phyloP scores from a whole-genome alignment of 2,113 vertebrate species.

The Marmota monax region DNA sequence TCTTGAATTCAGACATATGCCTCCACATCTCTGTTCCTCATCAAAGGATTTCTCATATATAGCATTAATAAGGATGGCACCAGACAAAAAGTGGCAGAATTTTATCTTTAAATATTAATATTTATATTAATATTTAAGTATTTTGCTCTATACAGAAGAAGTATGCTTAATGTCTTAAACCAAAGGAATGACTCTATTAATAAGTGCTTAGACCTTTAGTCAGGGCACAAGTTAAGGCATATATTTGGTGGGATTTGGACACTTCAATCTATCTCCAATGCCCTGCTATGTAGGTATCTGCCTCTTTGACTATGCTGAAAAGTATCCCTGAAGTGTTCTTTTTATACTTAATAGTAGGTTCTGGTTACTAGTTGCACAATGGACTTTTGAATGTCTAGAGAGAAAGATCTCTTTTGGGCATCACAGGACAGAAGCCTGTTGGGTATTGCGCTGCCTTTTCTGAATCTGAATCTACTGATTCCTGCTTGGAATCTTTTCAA shows the following conservation, averaged over 20 bases:
- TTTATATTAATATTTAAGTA: no score
- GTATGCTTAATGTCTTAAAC: not conserved
- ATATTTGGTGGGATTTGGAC: not conserved
- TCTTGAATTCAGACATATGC: not conserved
- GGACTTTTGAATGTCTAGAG: not conserved
- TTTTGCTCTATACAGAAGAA: not conserved
- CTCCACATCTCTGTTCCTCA: not conserved
- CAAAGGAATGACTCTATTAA: not conserved
- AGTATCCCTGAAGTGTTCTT: not conserved
- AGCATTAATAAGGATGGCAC: not conserved
- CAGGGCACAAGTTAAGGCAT: not conserved
- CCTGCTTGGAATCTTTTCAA: not conserved
- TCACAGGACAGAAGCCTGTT: not conserved
- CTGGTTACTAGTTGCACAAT: slow-evolving; percentile 45
- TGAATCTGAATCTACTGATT: not conserved
- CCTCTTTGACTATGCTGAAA: not conserved
- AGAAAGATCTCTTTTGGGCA: not conserved
- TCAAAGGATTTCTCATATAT: not conserved
- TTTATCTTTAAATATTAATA: not conserved
- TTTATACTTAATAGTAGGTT: not conserved
- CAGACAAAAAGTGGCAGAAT: not conserved
- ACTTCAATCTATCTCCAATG: not conserved
- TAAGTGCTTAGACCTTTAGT: not conserved
- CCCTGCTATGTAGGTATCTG: no score
- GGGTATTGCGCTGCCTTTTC: not conserved